phyloP scores from a whole-genome alignment of 2,888 invertebrate species.

The Pristionchus maxplancki region DNA sequence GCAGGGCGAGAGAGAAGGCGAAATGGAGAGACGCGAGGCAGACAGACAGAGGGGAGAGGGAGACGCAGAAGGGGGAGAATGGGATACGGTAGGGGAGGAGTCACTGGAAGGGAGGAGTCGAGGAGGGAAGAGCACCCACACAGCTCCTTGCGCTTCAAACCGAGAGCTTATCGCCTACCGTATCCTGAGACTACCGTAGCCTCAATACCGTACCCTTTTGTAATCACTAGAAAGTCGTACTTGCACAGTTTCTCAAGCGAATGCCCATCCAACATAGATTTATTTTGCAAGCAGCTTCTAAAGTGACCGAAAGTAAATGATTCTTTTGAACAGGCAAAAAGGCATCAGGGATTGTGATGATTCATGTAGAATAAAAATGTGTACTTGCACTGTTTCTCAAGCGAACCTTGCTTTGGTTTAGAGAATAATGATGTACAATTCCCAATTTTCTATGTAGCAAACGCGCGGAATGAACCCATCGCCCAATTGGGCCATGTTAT shows the following conservation, averaged over 20 bases:
- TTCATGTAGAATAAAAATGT: too few species aligned
- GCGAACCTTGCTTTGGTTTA: too few species aligned
- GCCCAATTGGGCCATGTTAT: background rate
- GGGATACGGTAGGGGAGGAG: conserved; percentile 36
- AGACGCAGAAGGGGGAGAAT: background rate
- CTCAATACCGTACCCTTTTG: background rate
- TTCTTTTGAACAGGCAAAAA: too few species aligned
- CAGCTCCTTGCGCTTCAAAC: background rate
- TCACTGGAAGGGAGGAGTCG: conserved; percentile 8
- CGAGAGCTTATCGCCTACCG: background rate
- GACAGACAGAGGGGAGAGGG: conserved; percentile 33
- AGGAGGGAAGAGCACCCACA: background rate
- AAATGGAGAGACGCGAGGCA: background rate
- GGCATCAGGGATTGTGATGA: too few species aligned
- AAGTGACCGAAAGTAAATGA: too few species aligned
- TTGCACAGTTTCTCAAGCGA: background rate
- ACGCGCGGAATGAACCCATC: too few species aligned
- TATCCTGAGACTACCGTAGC: background rate
- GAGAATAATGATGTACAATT: too few species aligned
- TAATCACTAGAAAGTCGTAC: background rate
- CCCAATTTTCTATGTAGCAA: too few species aligned
- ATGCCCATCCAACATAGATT: too few species aligned
- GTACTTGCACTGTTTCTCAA: too few species aligned
- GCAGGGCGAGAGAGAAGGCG: background rate
- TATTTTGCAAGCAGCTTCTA: too few species aligned